Percentiles rank a stretch among this genome's conserved stretches.
phyloP scores from a whole-genome alignment of 2,113 vertebrate genomes.

The Onychorhynchus coronatus region DNA sequence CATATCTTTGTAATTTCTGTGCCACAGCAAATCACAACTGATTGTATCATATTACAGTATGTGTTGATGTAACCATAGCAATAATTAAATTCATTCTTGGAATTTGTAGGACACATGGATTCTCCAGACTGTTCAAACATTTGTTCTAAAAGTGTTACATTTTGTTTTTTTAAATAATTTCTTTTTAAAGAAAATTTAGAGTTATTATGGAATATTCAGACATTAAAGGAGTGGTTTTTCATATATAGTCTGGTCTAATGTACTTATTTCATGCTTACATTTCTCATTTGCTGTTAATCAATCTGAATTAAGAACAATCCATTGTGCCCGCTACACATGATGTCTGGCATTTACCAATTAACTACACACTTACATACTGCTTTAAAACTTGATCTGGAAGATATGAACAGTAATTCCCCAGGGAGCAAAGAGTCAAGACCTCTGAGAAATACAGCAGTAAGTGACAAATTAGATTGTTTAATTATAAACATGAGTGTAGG shows the following conservation, averaged over 20 bases:
- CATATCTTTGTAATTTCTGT: conserved; percentile 24
- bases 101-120: neutral
- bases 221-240: neutral
- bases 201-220: neutral
- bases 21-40: conserved; percentile 29
- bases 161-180: neutral
- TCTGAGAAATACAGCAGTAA: neutral
- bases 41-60: conserved; percentile 33
- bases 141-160: neutral
- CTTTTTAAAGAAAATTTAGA: neutral
- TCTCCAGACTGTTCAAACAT: neutral
- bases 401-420: neutral
- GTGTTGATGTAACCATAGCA: conserved; percentile 43
- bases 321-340: neutral
- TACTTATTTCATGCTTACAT: neutral
- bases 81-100: conserved; percentile 31
- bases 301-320: neutral
- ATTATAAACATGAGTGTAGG: conserved; percentile 26
- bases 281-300: conserved; percentile 24
- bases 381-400: conserved; percentile 16
- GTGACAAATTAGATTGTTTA: conserved; percentile 16
- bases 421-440: neutral
- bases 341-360: neutral
- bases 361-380: neutral
- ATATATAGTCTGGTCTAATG: neutral